Base-by-base conservation (phyloP, 2,888 invertebrate species). In the Gryllus longicercus region DNA sequence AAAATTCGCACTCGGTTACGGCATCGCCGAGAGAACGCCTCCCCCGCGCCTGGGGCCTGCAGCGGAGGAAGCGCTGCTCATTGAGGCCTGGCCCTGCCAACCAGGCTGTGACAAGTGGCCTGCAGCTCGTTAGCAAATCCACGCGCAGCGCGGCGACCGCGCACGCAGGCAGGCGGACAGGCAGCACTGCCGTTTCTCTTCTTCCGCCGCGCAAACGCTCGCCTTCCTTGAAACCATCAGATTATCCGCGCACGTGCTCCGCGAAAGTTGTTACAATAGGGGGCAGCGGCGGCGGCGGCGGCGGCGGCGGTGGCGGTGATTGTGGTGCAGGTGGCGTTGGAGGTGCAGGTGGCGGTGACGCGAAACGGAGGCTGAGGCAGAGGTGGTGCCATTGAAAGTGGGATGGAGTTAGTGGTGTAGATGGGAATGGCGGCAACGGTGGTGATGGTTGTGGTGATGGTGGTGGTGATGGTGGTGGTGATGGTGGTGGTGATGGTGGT, bases 121-220 rank as follows among this genome's bases (percentile, higher is more conserved):
- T n/a, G 63, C n/a, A 63, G 63, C 63, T 63, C 63, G 63, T 63
- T 63, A 63, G n/a, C 63, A 63, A 63, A 63, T 63, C n/a, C 63
- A 63, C 63, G 63, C 63, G 63, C n/a, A 63, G 63, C 63, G 63
- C 63, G 16, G 63, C 63, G 63, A n/a, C 63, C 4, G 63, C 63
- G 63, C 63, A 2, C 63, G 63, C 16, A 2, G 3, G 2, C 63
- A 2, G 2, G n/a, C 63, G 11, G 4, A 16, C 63, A 8, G 63
- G 63, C 16, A 63, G 63, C 63, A 16, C n/a, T 14, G 14, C n/a
- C 63, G 63, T 63, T 63, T 63, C 63, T 63, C 63, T 63, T 63
- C 63, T n/a, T n/a, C 63, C 14, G 16, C n/a, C 12, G 63, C 63
- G 63, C 63, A 63, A 63, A n/a, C 63, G 63, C 63, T 63, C 63